A percentile compares a stretch with the other conserved stretches of the same genome.
Conservation (phyloP, 2,113 vertebrate genomes). For the western clawed frog (Xenopus tropicalis) region UCB_Xtro_10.0 CM004448.2:101210001-101210500, state of each 20-base stretch:
- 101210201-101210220: conserved; percentile 86
- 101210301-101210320: conserved; percentile 95
- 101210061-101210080: conserved; percentile 97
- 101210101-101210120: conserved; percentile 95
- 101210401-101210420: conserved; percentile 79
- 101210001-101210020: conserved; percentile 97
- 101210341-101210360: conserved; percentile 89
- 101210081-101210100: conserved; percentile 97
- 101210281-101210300: conserved; percentile 96
- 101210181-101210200: conserved; percentile 96
- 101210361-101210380: conserved; percentile 93
- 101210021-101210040: conserved; percentile 96
- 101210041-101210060: conserved; percentile 94
- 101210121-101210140: conserved; percentile 96
- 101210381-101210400: conserved; percentile 88
- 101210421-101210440: conserved; percentile 79
- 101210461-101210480: conserved; percentile 86
- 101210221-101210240: conserved; percentile 96
- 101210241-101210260: conserved; percentile 98
- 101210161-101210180: conserved; percentile 92
- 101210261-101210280: conserved; percentile 95
- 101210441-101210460: conserved; percentile 80
- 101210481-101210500: conserved; percentile 81
- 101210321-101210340: conserved; percentile 90
- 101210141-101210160: conserved; percentile 96